These are phyloP conservation scores for Siniperca undulata DNA, from an alignment of 2,797 vertebrate species.

Conservation along the genomic window DNA sequence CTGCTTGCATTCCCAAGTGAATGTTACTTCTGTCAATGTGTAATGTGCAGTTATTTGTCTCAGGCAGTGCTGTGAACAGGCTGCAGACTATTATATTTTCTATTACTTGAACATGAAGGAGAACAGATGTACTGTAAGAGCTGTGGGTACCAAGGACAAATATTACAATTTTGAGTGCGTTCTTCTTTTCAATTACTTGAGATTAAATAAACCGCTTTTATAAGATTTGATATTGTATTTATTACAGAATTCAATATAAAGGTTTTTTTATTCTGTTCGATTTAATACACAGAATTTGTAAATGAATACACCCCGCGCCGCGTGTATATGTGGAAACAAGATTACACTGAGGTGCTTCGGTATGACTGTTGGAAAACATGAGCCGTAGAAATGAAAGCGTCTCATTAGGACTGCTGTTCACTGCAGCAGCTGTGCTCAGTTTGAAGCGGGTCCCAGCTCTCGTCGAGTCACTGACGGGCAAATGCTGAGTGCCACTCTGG, in stretches of 20 bases:
- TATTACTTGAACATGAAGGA: slow-evolving; percentile 72
- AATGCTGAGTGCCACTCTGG: slow-evolving; percentile 16
- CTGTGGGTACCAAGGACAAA: slow-evolving; percentile 25
- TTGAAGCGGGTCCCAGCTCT: slow-evolving; percentile 28
- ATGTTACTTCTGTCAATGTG: slow-evolving; percentile 73
- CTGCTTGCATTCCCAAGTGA: slow-evolving; percentile 72
- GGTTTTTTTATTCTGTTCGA: slow-evolving; percentile 12
- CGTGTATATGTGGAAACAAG: background rate
- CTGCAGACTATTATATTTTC: slow-evolving; percentile 74
- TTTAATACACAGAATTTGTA: slow-evolving; percentile 13
- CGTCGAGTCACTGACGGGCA: slow-evolving; percentile 8
- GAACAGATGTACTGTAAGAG: slow-evolving; percentile 48
- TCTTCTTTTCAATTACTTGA: slow-evolving; percentile 72
- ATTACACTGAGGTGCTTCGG: slow-evolving; percentile 21
- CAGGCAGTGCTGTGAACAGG: slow-evolving; percentile 64
- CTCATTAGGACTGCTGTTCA: slow-evolving; percentile 52
- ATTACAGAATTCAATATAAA: slow-evolving; percentile 40
- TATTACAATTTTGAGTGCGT: slow-evolving; percentile 64
- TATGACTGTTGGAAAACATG: slow-evolving; percentile 35
- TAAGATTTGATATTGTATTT: slow-evolving; percentile 63
- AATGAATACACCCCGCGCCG: slow-evolving; percentile 16
- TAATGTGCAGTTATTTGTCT: slow-evolving; percentile 71
- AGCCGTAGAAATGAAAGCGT: slow-evolving; percentile 35
- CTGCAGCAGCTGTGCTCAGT: slow-evolving; percentile 53
- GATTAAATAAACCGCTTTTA: slow-evolving; percentile 78